Evolutionary conservation across 1,140 invertebrate species (phyloP).

Genomic region (Cecropterus lyciades): DNA sequence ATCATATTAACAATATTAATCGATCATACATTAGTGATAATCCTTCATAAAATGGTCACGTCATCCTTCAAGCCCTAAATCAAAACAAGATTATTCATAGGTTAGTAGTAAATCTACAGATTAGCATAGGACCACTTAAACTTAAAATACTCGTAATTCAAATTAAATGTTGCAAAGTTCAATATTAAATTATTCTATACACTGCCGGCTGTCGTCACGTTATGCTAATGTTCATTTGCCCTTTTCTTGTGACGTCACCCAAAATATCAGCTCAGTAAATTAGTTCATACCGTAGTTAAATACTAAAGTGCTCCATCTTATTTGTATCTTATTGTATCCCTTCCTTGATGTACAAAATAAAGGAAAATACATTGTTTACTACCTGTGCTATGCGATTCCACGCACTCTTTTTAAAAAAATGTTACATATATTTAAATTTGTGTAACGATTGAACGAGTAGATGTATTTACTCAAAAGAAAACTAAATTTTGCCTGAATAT

Average conservation of each 20-base stretch:
- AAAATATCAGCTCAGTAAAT: constrained; percentile 7
- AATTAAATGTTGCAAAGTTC: constrained; percentile 10
- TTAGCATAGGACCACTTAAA: constrained; percentile 15
- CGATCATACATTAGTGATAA: neutral
- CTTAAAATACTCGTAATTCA: neutral
- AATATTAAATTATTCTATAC: constrained; percentile 15
- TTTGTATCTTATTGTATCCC: no score
- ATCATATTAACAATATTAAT: neutral
- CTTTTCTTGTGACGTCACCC: constrained; percentile 23
- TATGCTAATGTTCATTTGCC: constrained; percentile 16
- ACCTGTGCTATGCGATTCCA: no score
- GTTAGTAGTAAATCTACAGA: constrained; percentile 9
- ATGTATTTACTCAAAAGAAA: no score
- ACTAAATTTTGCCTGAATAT: no score
- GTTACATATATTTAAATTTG: no score
- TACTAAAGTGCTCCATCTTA: no score
- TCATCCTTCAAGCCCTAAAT: neutral
- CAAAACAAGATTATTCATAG: constrained; percentile 9
- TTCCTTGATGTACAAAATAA: no score
- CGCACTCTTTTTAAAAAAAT: no score
- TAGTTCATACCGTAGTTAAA: neutral
- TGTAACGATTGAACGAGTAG: no score
- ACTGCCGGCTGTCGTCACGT: constrained; percentile 13
- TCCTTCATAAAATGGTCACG: neutral
- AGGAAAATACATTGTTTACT: no score